These are phyloP conservation scores for Campylomormyrus tamandua DNA, from an alignment of 2,113 vertebrate species.

Conservation along the genomic window DNA sequence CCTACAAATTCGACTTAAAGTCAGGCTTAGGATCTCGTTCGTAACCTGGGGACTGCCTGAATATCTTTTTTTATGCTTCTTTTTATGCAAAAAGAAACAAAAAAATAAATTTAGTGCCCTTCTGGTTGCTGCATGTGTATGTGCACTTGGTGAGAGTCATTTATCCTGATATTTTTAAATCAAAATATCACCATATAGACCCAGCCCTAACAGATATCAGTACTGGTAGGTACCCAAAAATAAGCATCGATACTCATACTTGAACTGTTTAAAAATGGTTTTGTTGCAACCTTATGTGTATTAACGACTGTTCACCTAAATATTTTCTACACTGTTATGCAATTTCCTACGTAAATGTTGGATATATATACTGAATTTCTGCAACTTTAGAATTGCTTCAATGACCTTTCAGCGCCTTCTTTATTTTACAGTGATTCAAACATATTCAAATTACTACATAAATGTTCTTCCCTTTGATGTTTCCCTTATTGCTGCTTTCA, in stretches of 20 bases:
- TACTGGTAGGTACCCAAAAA: neutral
- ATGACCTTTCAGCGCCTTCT: neutral
- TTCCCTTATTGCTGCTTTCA: constrained; percentile 10
- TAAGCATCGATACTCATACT: neutral
- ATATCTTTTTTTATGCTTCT: too few relatives aligned
- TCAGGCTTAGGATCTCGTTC: too few relatives aligned
- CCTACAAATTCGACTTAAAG: neutral
- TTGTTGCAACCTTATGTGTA: neutral
- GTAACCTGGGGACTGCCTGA: too few relatives aligned
- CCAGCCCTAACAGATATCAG: neutral
- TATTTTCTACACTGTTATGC: neutral
- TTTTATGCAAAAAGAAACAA: too few relatives aligned
- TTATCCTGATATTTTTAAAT: neutral
- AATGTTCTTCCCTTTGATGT: neutral
- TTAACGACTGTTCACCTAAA: neutral
- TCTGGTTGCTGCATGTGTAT: neutral
- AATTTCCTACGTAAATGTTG: neutral
- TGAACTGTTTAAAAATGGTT: neutral
- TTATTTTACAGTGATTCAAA: too few relatives aligned
- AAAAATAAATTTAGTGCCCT: neutral
- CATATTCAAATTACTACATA: too few relatives aligned
- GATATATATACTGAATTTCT: neutral
- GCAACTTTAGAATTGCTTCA: neutral
- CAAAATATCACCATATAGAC: neutral
- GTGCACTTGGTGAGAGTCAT: neutral